Percentiles rank a stretch among this genome's conserved stretches.
phyloP scores from a whole-genome alignment of 2,888 invertebrate genomes.

The Oeneis ivallda region DNA sequence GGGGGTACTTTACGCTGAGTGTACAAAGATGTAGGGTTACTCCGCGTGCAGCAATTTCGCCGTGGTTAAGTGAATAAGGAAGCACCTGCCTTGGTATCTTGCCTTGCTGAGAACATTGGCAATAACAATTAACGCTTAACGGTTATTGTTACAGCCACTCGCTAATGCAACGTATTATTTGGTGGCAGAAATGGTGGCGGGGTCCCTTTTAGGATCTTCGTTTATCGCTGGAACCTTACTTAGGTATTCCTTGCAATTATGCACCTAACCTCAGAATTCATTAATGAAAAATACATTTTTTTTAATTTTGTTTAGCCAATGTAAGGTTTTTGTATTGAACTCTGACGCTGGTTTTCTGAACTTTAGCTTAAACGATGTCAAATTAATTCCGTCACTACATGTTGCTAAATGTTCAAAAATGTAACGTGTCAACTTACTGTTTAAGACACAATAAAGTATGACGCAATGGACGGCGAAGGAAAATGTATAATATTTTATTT shows the following conservation, averaged over 20 bases:
- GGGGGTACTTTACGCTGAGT: conserved; percentile 20
- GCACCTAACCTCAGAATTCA: no score
- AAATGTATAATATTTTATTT: no score
- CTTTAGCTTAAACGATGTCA: no score
- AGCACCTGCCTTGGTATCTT: conserved; percentile 44
- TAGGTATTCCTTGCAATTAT: conserved; percentile 1
- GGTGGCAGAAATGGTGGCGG: conserved; percentile 34
- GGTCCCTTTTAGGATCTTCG: conserved; percentile 42
- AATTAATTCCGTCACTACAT: no score
- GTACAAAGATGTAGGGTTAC: conserved; percentile 29
- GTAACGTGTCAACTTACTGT: no score
- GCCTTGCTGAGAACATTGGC: conserved; percentile 48
- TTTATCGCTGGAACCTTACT: conserved; percentile 13
- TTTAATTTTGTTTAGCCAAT: no score
- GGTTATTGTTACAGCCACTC: conserved; percentile 64
- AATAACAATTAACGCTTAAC: conserved; percentile 73
- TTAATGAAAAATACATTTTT: no score
- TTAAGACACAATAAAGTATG: no score
- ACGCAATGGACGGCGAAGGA: no score
- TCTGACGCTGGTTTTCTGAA: no score
- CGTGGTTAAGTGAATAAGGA: conserved; percentile 43
- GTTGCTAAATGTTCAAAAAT: no score
- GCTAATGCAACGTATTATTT: conserved; percentile 67
- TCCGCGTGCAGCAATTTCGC: conserved; percentile 39
- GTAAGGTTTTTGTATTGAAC: no score